These are phyloP conservation scores for Etheostoma spectabile DNA, from an alignment of 2,113 vertebrate genomes.

Conservation along the genomic window DNA sequence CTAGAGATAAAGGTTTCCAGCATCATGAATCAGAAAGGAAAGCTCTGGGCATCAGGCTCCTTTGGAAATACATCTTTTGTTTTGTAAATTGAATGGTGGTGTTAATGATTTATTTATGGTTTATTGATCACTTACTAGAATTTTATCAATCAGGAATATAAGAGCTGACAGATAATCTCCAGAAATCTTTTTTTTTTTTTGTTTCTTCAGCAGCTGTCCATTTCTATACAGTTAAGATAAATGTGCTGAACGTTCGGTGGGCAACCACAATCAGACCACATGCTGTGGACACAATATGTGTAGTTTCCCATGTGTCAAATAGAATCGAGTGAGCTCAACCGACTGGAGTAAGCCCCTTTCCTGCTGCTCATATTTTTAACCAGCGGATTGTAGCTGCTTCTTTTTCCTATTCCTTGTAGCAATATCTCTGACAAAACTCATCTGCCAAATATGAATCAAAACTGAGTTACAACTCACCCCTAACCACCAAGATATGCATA, in stretches of 20 bases:
- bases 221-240: neutral
- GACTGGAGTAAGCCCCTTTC: neutral
- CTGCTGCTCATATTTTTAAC: neutral
- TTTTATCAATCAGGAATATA: slow-evolving; percentile 17
- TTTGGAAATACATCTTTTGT: neutral
- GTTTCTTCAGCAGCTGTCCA: too few species aligned
- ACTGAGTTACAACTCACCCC: neutral
- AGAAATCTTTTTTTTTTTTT: neutral
- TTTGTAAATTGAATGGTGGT: slow-evolving; percentile 5
- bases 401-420: neutral
- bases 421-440: neutral
- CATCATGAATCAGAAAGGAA: neutral
- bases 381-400: neutral
- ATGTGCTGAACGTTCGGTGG: neutral
- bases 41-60: neutral
- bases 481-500: neutral
- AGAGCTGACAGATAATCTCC: neutral
- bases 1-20: neutral
- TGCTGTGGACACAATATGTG: neutral
- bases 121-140: neutral
- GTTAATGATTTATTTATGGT: neutral
- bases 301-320: neutral
- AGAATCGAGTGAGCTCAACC: neutral
- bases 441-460: neutral
- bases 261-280: neutral